phyloP scores from a whole-genome alignment of 2,797 vertebrate species.

The Phyllotis vaccarum region DNA sequence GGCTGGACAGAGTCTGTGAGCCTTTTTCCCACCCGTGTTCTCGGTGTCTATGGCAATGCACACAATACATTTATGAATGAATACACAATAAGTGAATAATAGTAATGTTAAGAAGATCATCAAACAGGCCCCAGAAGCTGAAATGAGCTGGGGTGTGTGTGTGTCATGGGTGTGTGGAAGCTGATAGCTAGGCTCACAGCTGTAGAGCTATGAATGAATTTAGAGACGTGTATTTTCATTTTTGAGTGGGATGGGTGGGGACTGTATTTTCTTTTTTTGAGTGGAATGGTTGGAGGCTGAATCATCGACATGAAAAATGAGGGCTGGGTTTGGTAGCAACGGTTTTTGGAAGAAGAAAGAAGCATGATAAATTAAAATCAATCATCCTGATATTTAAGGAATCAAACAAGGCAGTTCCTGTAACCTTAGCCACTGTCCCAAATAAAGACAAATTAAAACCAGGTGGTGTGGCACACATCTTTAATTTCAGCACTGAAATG shows the following conservation, averaged over 20 bases:
- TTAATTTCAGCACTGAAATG: not conserved
- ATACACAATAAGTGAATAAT: not conserved
- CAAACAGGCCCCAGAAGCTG: not conserved
- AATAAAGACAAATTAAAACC: not conserved
- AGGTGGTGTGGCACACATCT: not conserved
- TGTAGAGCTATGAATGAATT: not conserved
- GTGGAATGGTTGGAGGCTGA: slow-evolving; percentile 16
- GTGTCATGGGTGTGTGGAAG: not conserved
- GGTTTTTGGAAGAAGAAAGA: slow-evolving; percentile 42
- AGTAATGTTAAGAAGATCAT: not conserved
- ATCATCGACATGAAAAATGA: slow-evolving; percentile 43
- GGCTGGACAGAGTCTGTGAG: not conserved
- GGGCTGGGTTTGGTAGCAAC: slow-evolving; percentile 8
- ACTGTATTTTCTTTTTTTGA: not conserved
- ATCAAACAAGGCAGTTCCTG: slow-evolving; percentile 16
- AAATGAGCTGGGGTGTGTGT: not conserved
- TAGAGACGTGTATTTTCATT: not conserved
- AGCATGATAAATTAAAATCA: slow-evolving; percentile 7
- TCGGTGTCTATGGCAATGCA: not conserved
- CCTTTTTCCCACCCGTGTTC: not conserved
- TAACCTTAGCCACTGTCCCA: not conserved
- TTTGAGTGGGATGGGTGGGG: not conserved
- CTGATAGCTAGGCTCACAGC: not conserved
- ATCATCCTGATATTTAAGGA: slow-evolving; percentile 50
- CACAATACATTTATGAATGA: not conserved